Conservation (phyloP, 1,140 invertebrate genomes). For the Colletes gigas region DNA sequence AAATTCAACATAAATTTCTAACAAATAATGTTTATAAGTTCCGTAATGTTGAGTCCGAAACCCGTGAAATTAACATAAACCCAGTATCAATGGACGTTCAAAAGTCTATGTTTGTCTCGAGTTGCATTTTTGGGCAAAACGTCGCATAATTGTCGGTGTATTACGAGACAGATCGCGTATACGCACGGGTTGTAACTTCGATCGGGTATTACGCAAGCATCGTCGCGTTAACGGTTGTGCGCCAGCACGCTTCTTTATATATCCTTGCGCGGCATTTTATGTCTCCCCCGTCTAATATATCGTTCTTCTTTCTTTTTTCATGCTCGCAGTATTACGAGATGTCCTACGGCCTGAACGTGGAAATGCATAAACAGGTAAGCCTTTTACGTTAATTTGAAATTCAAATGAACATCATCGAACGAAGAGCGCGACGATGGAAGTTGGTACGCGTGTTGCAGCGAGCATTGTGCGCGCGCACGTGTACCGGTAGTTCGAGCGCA, state of each 20-base stretch:
- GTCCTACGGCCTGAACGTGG: slow-evolving; percentile 99
- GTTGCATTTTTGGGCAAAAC: too few species aligned
- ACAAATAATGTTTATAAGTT: too few species aligned
- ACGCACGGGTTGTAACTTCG: too few species aligned
- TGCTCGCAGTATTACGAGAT: slow-evolving; percentile 99
- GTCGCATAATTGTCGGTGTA: too few species aligned
- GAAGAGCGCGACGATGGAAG: slow-evolving; percentile 17
- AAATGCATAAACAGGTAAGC: slow-evolving; percentile 99
- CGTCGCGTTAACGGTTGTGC: slow-evolving; percentile 34
- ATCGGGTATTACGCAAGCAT: not conserved
- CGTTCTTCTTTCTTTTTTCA: slow-evolving; percentile 51
- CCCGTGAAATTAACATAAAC: too few species aligned
- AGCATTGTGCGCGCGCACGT: slow-evolving; percentile 14
- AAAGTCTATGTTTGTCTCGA: too few species aligned
- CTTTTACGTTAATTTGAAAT: slow-evolving; percentile 32
- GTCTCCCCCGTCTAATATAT: slow-evolving; percentile 45
- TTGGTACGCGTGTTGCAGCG: too few species aligned
- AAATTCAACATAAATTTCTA: too few species aligned
- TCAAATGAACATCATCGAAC: slow-evolving; percentile 40
- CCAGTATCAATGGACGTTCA: too few species aligned
- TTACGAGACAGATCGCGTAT: too few species aligned
- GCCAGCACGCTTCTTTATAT: slow-evolving; percentile 16
- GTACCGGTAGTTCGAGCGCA: slow-evolving; percentile 18
- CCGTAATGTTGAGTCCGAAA: too few species aligned
- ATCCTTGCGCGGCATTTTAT: not conserved